These are phyloP conservation scores for Tubiluchus corallicola DNA, from an alignment of 2,888 invertebrate species.

Conservation along the genomic window DNA sequence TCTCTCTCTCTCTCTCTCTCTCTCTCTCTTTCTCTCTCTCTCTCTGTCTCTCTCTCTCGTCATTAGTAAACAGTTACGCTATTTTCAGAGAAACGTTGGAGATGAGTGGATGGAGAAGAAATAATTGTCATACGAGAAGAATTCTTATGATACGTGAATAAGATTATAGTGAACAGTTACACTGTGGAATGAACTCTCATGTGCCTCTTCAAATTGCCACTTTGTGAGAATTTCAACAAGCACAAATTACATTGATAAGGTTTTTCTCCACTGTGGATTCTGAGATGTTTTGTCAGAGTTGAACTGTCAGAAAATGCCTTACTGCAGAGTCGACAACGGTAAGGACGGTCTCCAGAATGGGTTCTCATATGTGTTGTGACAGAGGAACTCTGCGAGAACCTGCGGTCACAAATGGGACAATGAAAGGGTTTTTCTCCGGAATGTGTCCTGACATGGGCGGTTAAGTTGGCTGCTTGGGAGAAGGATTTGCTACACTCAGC, in stretches of 20 bases:
- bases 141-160: too few species aligned
- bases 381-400: conserved; percentile 80
- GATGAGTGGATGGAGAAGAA: too few species aligned
- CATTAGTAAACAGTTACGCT: neutral
- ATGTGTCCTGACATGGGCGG: conserved; percentile 73
- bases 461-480: conserved; percentile 93
- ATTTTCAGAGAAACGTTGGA: too few species aligned
- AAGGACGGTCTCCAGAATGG: conserved; percentile 98
- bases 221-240: conserved; percentile 87
- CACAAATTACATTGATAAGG: conserved; percentile 1
- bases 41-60: neutral
- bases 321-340: conserved; percentile 83
- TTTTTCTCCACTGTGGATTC: conserved; percentile 48
- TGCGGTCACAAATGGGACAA: conserved; percentile 87
- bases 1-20: neutral
- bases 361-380: conserved; percentile 99
- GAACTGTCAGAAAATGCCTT: conserved; percentile 98
- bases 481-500: conserved; percentile 70
- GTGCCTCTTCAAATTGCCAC: conserved; percentile 93
- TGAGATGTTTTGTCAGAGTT: conserved; percentile 85
- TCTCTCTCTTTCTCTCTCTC: neutral
- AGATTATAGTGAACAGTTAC: too few species aligned
- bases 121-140: too few species aligned
- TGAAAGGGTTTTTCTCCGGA: conserved; percentile 95
- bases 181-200: conserved; percentile 72